Base-by-base conservation (phyloP, 2,888 invertebrate genomes). In the Beris chalybata region DNA sequence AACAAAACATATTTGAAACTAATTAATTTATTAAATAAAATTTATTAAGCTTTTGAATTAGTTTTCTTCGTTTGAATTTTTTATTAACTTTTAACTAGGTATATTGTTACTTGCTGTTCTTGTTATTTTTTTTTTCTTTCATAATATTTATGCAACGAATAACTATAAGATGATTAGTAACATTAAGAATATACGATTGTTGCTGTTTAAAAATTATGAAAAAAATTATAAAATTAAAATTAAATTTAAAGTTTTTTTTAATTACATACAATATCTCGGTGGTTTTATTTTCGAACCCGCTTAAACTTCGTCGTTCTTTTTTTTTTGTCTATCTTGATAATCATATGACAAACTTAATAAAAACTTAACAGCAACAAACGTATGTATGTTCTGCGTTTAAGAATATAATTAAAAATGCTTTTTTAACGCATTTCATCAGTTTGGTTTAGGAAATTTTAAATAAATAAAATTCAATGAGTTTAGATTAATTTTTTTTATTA, bases 121-220 rank as follows among this genome's bases (percentile, higher is more conserved):
- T 32, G 61, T 61, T 61, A 56, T 52, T 38, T 38, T 50, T 52
- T 38, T 38, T 50, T 61, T 61, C 52, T 50, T 61, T 61, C 43
- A 52, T 61, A 61, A 61, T 50, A 50, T 61, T 61, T 52, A 61
- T 61, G 61, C 61, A 52, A 61, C 38, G 32, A 52, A 9, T 50
- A 61, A n/a, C 31, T 12, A 61, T 59, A 50, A 54, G 50, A 61
- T 57, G 59, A 50, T 52, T 64, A 56, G 54, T 50, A 56, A 66
- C 43, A 57, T 56, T 38, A 48, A 57, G 55, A 43, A 38, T 48
- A 48, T 38, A 54, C 32, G 53, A 30, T 58, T 66, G 30, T 55
- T 47, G n/a, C 47, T 22, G 50, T 15, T 32, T 38, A 50, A 67
- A 65, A 50, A 53, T 13, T 32, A 45, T 53, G 38, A 56, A 67